A percentile compares a stretch with the other conserved stretches of the same genome.
Evolutionary conservation across 2,888 invertebrate genomes (phyloP).

Genomic region (Epistrophe grossulariae): DNA sequence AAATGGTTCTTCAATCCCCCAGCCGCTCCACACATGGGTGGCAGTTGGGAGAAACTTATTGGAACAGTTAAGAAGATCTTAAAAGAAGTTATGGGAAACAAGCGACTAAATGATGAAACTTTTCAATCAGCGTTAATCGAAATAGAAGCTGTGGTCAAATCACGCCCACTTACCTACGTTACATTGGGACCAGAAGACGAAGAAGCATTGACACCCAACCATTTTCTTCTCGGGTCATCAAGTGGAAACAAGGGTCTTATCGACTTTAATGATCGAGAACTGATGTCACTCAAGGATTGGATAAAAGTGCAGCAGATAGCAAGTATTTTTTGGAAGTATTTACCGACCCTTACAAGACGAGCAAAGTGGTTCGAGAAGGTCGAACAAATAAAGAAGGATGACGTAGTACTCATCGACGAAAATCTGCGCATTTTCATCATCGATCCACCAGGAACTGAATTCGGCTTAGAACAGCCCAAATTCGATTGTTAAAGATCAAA

Average conservation of each 20-base stretch:
- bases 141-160: neutral
- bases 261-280: slow-evolving; percentile 1
- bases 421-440: too few species aligned
- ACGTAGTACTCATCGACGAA: slow-evolving; percentile 63
- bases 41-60: neutral
- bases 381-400: slow-evolving; percentile 21
- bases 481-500: too few species aligned
- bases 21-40: neutral
- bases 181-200: neutral
- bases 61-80: neutral
- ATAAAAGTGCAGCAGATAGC: slow-evolving; percentile 1
- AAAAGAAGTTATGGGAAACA: too few species aligned
- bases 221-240: neutral
- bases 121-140: neutral
- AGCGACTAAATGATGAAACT: neutral
- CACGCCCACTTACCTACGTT: neutral
- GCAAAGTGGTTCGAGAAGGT: neutral
- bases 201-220: too few species aligned
- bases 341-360: neutral
- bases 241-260: neutral
- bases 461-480: too few species aligned
- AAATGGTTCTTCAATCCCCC: neutral
- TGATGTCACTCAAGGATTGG: slow-evolving; percentile 12
- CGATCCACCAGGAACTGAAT: too few species aligned
- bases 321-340: slow-evolving; percentile 29